Percentiles rank a stretch among this genome's conserved stretches.
Conservation (phyloP, 2,113 vertebrate genomes). For the Globicephala melas region DNA sequence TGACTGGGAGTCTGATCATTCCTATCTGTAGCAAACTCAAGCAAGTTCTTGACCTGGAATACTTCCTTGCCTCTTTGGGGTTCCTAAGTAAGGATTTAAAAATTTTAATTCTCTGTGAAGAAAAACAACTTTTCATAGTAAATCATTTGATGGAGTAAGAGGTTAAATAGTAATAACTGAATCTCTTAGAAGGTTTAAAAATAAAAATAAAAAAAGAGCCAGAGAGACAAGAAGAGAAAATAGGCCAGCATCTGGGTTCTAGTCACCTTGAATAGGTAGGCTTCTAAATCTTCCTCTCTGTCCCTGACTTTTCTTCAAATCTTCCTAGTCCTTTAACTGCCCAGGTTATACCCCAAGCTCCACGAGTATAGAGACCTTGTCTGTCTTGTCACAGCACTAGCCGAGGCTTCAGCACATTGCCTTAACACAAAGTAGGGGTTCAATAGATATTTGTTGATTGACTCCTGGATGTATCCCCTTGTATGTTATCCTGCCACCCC, state of each 20-base stretch:
- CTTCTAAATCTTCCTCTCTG: background rate
- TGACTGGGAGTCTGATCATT: background rate
- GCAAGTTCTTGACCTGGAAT: background rate
- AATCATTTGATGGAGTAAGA: background rate
- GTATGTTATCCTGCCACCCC: background rate
- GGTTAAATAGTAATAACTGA: background rate
- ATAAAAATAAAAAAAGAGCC: background rate
- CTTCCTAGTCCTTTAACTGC: background rate
- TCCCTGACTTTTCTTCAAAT: background rate
- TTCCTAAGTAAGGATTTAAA: constrained; percentile 9
- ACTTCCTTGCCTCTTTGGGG: background rate
- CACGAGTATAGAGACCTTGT: background rate
- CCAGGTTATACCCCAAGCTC: background rate
- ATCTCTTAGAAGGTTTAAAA: background rate
- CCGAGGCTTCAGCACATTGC: background rate
- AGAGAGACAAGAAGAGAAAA: background rate
- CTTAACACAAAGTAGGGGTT: background rate
- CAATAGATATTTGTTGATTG: background rate
- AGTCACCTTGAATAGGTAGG: background rate
- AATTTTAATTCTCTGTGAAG: background rate
- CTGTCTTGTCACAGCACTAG: background rate
- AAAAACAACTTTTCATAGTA: constrained; percentile 13
- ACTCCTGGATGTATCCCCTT: background rate
- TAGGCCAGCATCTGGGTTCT: background rate
- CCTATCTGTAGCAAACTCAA: background rate